Evolutionary conservation across 2,888 invertebrate genomes (phyloP).

Genomic region (Aricia artaxerxes): DNA sequence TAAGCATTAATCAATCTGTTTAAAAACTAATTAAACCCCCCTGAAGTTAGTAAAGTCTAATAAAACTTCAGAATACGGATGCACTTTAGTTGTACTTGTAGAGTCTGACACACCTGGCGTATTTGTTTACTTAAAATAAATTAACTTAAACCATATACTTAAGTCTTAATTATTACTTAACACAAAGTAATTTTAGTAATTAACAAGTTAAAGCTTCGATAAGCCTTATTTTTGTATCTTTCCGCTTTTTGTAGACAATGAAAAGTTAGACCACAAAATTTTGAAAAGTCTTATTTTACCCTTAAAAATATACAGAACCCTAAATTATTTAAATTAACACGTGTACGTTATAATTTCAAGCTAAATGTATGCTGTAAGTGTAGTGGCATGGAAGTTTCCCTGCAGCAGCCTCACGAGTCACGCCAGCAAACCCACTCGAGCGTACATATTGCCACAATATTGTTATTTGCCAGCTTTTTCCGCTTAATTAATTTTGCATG

Average conservation of each 20-base stretch:
- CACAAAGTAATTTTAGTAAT: no score
- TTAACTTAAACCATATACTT: no score
- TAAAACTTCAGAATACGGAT: no score
- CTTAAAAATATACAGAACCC: background rate
- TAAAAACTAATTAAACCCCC: no score
- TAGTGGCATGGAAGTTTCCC: slow-evolving; percentile 20
- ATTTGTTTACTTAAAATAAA: background rate
- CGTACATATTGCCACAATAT: slow-evolving; percentile 4
- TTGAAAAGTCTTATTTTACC: no score
- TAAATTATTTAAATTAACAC: background rate
- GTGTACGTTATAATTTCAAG: background rate
- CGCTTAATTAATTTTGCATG: slow-evolving; percentile 19
- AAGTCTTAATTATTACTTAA: no score
- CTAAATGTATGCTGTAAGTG: background rate
- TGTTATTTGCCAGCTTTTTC: background rate
- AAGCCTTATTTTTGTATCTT: no score
- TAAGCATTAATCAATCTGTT: no score
- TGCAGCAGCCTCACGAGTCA: background rate
- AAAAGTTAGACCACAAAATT: no score
- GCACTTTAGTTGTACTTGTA: background rate
- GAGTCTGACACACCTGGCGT: background rate
- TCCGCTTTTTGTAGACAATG: no score
- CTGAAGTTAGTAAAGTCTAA: no score
- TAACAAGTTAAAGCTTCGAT: no score
- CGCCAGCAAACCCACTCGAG: slow-evolving; percentile 16